Conservation (phyloP, 2,888 invertebrate genomes). For the Synergus laeviventris region DNA sequence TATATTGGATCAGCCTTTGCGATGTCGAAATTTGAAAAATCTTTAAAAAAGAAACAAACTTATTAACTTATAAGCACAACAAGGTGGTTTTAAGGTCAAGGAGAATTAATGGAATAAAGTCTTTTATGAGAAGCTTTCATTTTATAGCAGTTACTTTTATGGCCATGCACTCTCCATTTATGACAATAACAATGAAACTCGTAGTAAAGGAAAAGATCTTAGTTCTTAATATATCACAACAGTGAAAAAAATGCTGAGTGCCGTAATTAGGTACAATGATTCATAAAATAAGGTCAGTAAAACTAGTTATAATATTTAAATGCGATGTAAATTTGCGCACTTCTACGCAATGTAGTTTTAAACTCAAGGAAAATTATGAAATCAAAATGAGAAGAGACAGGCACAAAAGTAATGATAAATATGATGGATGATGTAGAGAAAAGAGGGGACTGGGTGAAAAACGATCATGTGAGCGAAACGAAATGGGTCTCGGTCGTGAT, state of each 20-base stretch:
- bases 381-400: slow-evolving; percentile 12
- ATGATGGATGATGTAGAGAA: slow-evolving; percentile 13
- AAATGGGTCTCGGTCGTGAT: slow-evolving; percentile 43
- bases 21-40: no score
- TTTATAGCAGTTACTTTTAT: background rate
- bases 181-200: background rate
- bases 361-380: background rate
- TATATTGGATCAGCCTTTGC: no score
- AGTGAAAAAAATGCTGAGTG: background rate
- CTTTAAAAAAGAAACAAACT: no score
- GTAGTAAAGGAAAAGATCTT: background rate
- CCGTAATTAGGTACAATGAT: background rate
- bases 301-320: background rate
- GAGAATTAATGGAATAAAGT: background rate
- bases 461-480: slow-evolving; percentile 34
- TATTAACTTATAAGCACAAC: background rate
- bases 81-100: background rate
- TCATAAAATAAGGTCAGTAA: background rate
- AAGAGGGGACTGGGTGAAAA: background rate
- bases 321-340: background rate
- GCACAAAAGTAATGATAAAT: slow-evolving; percentile 22
- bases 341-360: background rate
- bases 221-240: background rate
- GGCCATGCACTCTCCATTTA: background rate
- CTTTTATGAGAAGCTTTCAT: background rate